Evolutionary conservation across 1,140 invertebrate genomes (phyloP).

Genomic region (Drosophila mojavensis): DNA sequence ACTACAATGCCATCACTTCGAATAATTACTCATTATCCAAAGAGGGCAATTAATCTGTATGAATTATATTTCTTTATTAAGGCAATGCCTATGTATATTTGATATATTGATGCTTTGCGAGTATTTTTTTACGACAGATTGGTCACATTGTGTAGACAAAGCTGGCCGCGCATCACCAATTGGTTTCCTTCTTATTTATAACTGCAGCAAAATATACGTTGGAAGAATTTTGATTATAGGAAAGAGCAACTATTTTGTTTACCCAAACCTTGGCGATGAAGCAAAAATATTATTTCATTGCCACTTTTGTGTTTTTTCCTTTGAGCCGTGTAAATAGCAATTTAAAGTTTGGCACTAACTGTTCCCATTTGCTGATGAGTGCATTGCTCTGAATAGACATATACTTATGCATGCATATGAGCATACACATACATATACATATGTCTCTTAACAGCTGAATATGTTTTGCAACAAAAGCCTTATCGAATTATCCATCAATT

Average conservation of each 20-base stretch:
- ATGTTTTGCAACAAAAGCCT: conserved; percentile 47
- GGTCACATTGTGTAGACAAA: too few relatives aligned
- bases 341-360: conserved; percentile 2
- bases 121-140: too few relatives aligned
- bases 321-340: neutral
- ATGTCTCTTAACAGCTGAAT: neutral
- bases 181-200: too few relatives aligned
- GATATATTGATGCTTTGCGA: too few relatives aligned
- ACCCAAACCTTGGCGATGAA: neutral
- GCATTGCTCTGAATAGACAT: conserved; percentile 6
- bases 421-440: neutral
- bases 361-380: neutral
- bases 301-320: too few relatives aligned
- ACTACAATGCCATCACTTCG: neutral
- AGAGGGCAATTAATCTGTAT: neutral
- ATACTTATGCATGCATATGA: neutral
- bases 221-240: neutral
- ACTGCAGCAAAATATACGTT: neutral
- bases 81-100: too few relatives aligned
- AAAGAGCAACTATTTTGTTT: neutral
- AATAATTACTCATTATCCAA: neutral
- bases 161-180: too few relatives aligned
- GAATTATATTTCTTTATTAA: neutral
- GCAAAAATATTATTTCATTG: neutral
- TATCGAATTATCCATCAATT: conserved; percentile 48